These are phyloP conservation scores for Polypterus bichir DNA, from an alignment of 2,113 vertebrate species.

Conservation along the genomic window DNA sequence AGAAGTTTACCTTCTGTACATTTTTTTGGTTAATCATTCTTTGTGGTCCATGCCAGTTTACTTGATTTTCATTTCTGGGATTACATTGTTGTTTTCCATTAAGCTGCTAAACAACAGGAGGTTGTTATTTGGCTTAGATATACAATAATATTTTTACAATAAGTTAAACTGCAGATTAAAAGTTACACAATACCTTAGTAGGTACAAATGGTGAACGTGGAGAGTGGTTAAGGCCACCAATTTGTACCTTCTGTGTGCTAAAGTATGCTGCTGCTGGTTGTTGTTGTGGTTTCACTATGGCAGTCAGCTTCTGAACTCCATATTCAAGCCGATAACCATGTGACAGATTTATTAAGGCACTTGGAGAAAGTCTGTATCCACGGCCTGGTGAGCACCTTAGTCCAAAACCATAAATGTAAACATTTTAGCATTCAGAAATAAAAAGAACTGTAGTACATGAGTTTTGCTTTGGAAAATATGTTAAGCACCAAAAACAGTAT, in stretches of 20 bases:
- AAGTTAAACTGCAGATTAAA: too few relatives aligned
- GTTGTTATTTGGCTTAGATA: too few relatives aligned
- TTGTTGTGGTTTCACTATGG: conserved; percentile 85
- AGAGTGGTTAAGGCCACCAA: conserved; percentile 76
- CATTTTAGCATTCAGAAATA: neutral
- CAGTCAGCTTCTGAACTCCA: conserved; percentile 71
- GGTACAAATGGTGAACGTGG: conserved; percentile 80
- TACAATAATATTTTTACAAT: too few relatives aligned
- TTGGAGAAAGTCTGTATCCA: conserved; percentile 81
- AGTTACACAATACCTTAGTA: conserved; percentile 49
- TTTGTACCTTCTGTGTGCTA: conserved; percentile 44
- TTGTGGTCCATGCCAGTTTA: conserved; percentile 48
- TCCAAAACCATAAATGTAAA: neutral
- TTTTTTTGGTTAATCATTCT: conserved; percentile 55
- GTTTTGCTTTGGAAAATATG: too few relatives aligned
- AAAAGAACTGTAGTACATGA: too few relatives aligned
- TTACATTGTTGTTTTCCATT: conserved; percentile 52
- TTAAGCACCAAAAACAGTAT: too few relatives aligned
- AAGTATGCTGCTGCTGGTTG: conserved; percentile 31
- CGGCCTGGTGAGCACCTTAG: conserved; percentile 64
- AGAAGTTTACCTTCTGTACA: conserved; percentile 37
- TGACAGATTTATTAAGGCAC: conserved; percentile 88
- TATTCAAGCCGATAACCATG: conserved; percentile 72
- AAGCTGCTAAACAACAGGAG: conserved; percentile 36
- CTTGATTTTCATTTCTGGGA: conserved; percentile 54